Evolutionary conservation across 2,797 vertebrate species (phyloP).

Genomic region (Chelon labrosus): DNA sequence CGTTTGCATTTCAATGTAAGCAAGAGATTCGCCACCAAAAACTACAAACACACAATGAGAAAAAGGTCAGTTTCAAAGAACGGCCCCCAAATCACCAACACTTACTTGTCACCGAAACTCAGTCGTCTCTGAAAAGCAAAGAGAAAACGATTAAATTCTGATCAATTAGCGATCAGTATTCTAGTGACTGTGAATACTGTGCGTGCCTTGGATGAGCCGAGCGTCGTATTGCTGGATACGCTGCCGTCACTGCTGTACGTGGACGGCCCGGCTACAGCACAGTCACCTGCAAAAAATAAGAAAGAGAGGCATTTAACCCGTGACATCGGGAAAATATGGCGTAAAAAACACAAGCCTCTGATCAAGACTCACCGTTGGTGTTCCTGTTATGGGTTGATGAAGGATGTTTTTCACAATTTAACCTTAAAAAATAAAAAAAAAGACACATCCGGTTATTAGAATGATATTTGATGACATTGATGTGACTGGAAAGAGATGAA

Average conservation of each 20-base stretch:
- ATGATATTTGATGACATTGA: neutral
- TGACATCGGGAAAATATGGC: neutral
- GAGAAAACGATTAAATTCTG: neutral
- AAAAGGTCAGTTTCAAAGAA: neutral
- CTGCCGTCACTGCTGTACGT: slow-evolving; percentile 3
- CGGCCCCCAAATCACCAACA: slow-evolving; percentile 6
- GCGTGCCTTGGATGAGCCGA: slow-evolving; percentile 36
- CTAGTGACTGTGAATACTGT: neutral
- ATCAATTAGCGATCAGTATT: neutral
- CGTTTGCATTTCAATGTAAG: neutral
- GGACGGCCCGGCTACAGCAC: neutral
- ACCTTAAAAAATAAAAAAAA: slow-evolving; percentile 57
- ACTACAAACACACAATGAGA: neutral
- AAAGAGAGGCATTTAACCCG: neutral
- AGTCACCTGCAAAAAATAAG: slow-evolving; percentile 5
- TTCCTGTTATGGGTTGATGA: slow-evolving; percentile 17
- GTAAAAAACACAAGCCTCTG: neutral
- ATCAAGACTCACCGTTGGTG: slow-evolving; percentile 18
- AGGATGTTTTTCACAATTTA: slow-evolving; percentile 47
- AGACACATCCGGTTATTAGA: slow-evolving; percentile 2
- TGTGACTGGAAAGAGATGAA: neutral
- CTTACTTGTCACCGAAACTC: slow-evolving; percentile 42
- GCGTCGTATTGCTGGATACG: neutral
- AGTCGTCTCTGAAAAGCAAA: slow-evolving; percentile 56
- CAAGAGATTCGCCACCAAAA: neutral